Evolutionary conservation across 2,113 vertebrate species (phyloP).

Genomic region (Litocranius walleri): DNA sequence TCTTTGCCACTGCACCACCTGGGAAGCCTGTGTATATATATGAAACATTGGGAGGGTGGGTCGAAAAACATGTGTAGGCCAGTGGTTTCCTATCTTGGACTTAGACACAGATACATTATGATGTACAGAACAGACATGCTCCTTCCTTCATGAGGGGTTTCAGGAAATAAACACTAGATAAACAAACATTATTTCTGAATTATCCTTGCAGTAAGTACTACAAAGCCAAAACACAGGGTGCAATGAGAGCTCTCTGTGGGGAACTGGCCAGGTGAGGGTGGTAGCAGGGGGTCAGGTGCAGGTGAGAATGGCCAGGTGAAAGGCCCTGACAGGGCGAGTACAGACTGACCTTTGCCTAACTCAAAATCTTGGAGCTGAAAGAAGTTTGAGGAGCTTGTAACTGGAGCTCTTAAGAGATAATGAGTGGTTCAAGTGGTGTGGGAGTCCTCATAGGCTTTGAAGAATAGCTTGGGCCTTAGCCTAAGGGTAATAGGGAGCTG

Average conservation of each 20-base stretch:
- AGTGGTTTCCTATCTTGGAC: not conserved
- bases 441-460: not conserved
- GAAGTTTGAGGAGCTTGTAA: not conserved
- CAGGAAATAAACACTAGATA: not conserved
- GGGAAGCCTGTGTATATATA: not conserved
- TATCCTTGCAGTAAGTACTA: not conserved
- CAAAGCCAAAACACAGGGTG: not conserved
- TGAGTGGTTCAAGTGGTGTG: not conserved
- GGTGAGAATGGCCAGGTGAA: not conserved
- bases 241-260: not conserved
- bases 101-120: not conserved
- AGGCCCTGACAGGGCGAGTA: not conserved
- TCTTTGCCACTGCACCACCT: not conserved
- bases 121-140: not conserved
- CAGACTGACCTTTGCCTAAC: not conserved
- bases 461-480: not conserved
- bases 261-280: not conserved
- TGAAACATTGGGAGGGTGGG: not conserved
- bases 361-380: not conserved
- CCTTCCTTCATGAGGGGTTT: not conserved
- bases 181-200: not conserved
- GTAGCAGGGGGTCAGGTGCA: not conserved
- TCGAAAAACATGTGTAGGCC: not conserved
- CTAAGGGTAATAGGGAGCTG: not conserved
- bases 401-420: not conserved